Base-by-base conservation (phyloP, 1,140 invertebrate genomes). In the Atta cephalotes region DNA sequence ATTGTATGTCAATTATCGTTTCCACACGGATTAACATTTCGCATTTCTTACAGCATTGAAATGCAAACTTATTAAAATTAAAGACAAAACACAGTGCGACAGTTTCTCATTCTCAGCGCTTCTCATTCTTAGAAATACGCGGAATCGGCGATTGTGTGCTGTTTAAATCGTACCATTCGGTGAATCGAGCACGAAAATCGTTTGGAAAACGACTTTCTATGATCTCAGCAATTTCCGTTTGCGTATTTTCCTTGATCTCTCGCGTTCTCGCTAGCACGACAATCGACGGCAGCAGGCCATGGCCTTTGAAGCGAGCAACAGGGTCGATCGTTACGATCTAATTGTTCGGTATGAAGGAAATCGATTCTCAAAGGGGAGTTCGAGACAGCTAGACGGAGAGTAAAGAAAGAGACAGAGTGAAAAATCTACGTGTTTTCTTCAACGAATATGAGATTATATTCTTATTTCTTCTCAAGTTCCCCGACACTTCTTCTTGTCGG, bases 291-390 rank as follows among this genome's bases (percentile, higher is more conserved):
- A 21, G 53, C 49, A 76, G 39, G 39, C 39, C 56, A 56, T 76
- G 70, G 80, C 80, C 80, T 84, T 84, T 84, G 70, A 84, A 82
- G 65, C 65, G 85, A 81, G 77, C 65, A 68, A 86, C 35, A 86
- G 66, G 56, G 49, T 72, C 65, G 63, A 80, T 86, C 78, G 85
- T 86, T 86, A 86, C 85, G 80, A 87, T 87, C 80, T 63, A 87
- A 87, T 87, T 85, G 70, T 25, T 68, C 45, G 45, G n/a, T 62
- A 79, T 62, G 87, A 58, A 68, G 45, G 31, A 90, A 45, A 90
- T 86, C 71, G 80, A 87, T 87, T 88, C 65, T 58, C 77, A 82
- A 84, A 74, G 68, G 66, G 62, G 21, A 63, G n/a, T 31, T 51
- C 14, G 21, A 70, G 56, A 16, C 25, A 63, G 65, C 66, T 68